These are phyloP conservation scores for Spinibarbus caldwelli DNA, from an alignment of 2,797 vertebrate genomes.

Conservation along the genomic window DNA sequence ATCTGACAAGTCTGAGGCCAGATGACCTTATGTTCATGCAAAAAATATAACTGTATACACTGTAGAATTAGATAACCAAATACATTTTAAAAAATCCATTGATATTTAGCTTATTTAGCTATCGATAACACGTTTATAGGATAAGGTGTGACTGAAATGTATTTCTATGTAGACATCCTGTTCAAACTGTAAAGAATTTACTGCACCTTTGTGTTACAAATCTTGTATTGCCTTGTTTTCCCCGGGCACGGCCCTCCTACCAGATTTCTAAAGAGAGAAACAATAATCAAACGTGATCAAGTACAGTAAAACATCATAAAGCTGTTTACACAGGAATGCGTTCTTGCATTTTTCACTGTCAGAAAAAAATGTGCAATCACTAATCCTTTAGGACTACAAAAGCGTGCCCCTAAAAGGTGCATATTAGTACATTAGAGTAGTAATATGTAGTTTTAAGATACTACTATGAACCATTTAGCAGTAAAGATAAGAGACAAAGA, in stretches of 20 bases:
- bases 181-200: not conserved
- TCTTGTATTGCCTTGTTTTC: conserved; percentile 83
- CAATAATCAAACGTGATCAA: not conserved
- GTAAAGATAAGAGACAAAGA: not conserved
- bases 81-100: too few species aligned
- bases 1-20: not conserved
- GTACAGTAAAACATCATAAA: too few species aligned
- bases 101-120: too few species aligned
- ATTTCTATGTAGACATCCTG: not conserved
- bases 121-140: too few species aligned
- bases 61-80: too few species aligned
- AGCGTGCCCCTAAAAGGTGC: not conserved
- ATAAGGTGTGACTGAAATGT: not conserved
- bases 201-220: conserved; percentile 82
- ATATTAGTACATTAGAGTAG: not conserved
- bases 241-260: conserved; percentile 77
- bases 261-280: conserved; percentile 70
- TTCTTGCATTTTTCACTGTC: not conserved
- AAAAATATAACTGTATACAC: too few species aligned
- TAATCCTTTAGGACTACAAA: not conserved
- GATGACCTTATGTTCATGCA: not conserved
- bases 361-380: too few species aligned
- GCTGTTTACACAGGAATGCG: not conserved
- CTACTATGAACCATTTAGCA: not conserved
- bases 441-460: not conserved